Conservation (phyloP, 1,140 invertebrate species). For the Ctenoplectra terminalis region DNA sequence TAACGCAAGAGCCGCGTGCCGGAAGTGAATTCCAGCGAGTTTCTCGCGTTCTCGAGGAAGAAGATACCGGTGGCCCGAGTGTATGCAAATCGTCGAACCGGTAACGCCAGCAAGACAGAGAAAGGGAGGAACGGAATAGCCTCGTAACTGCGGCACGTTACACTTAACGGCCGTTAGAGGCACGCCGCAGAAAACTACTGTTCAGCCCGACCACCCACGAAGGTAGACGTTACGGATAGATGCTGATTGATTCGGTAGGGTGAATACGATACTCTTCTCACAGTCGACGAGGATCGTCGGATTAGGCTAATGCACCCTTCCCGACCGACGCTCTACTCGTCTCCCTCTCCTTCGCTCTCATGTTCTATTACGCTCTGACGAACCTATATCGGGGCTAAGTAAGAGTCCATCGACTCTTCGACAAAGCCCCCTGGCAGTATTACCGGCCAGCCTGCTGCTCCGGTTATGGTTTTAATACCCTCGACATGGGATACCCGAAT, state of each 20-base stretch:
- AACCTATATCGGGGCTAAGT: slow-evolving; percentile 62
- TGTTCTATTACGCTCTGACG: slow-evolving; percentile 58
- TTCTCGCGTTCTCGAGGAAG: neutral
- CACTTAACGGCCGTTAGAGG: slow-evolving; percentile 32
- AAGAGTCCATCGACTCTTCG: slow-evolving; percentile 70
- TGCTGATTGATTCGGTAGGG: slow-evolving; percentile 75
- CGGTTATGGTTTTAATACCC: slow-evolving; percentile 60
- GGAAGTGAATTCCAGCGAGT: slow-evolving; percentile 22
- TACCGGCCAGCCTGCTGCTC: slow-evolving; percentile 34
- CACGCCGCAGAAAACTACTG: slow-evolving; percentile 51
- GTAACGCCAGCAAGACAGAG: neutral
- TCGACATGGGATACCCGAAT: slow-evolving; percentile 2
- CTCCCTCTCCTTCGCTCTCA: slow-evolving; percentile 15
- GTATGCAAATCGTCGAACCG: slow-evolving; percentile 27
- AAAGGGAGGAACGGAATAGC: neutral
- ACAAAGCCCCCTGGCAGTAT: slow-evolving; percentile 60
- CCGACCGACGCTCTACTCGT: neutral
- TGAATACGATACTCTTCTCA: slow-evolving; percentile 77
- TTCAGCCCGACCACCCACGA: slow-evolving; percentile 61
- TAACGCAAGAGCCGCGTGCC: neutral
- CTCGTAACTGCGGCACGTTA: slow-evolving; percentile 48
- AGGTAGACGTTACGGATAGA: slow-evolving; percentile 75
- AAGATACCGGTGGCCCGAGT: neutral
- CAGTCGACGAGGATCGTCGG: slow-evolving; percentile 67
- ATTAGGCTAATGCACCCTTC: slow-evolving; percentile 71